Conservation (phyloP, 2,888 invertebrate species). For the Noctuana brunneofusca region DNA sequence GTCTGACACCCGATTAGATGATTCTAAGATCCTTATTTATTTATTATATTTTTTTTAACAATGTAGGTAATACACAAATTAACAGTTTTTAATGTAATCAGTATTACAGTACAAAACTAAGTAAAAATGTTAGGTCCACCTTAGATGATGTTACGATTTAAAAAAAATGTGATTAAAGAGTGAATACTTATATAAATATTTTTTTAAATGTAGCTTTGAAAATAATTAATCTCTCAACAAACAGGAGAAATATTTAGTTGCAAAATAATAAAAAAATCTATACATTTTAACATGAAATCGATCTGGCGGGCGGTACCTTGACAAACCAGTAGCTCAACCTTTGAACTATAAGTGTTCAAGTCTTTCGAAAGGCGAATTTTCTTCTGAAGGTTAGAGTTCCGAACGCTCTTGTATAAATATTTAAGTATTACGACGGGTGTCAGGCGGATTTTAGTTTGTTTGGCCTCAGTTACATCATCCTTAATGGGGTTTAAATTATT, state of each 20-base stretch:
- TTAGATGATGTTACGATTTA: too few relatives aligned
- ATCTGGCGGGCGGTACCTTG: conserved; percentile 49
- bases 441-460: conserved; percentile 60
- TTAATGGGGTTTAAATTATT: conserved; percentile 49
- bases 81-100: too few relatives aligned
- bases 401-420: conserved; percentile 55
- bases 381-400: conserved; percentile 43
- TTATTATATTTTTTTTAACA: too few relatives aligned
- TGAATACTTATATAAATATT: too few relatives aligned
- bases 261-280: background rate
- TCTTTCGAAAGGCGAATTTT: conserved; percentile 40
- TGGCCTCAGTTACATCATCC: conserved; percentile 59
- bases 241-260: background rate
- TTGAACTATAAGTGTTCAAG: conserved; percentile 64
- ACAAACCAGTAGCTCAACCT: conserved; percentile 67
- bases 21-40: too few relatives aligned
- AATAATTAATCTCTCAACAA: background rate
- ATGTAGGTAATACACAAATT: too few relatives aligned
- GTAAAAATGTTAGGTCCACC: too few relatives aligned
- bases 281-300: conserved; percentile 46
- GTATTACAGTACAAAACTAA: too few relatives aligned
- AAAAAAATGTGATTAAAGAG: too few relatives aligned
- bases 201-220: background rate
- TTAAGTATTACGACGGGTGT: conserved; percentile 52
- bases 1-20: too few relatives aligned